Conservation (phyloP, 2,113 vertebrate genomes). For the Hyaena hyaena region DNA sequence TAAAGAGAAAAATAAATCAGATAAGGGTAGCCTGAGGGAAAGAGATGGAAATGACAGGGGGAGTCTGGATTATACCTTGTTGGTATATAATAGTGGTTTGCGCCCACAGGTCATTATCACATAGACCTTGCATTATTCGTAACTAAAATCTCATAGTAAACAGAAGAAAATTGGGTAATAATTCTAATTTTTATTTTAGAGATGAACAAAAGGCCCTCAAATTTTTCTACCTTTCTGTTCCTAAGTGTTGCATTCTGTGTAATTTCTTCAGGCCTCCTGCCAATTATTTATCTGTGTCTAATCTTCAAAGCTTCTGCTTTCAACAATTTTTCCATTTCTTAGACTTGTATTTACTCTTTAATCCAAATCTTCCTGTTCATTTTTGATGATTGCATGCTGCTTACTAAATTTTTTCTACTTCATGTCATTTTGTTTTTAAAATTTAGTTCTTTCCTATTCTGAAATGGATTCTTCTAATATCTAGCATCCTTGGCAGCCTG, state of each 20-base stretch:
- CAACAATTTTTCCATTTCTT: neutral
- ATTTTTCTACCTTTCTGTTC: neutral
- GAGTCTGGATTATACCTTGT: neutral
- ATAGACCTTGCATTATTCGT: neutral
- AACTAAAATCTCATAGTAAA: neutral
- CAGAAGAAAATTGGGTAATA: neutral
- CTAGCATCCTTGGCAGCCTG: neutral
- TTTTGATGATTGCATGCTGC: neutral
- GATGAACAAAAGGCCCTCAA: neutral
- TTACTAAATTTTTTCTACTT: neutral
- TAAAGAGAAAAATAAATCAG: neutral
- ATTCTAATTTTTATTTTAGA: neutral
- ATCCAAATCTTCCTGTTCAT: neutral
- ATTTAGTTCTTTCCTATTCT: neutral
- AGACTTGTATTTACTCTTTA: neutral
- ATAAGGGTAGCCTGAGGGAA: neutral
- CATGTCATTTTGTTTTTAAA: neutral
- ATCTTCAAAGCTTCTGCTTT: neutral
- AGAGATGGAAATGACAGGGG: neutral
- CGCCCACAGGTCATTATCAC: neutral
- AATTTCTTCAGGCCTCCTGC: neutral
- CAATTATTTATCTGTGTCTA: neutral
- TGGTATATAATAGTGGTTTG: neutral
- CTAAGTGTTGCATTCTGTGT: neutral
- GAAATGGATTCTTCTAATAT: neutral